Percentiles rank a stretch among this genome's conserved stretches.
These are phyloP conservation scores for Selenia dentaria DNA, from an alignment of 2,888 invertebrate genomes.

Conservation along the genomic window DNA sequence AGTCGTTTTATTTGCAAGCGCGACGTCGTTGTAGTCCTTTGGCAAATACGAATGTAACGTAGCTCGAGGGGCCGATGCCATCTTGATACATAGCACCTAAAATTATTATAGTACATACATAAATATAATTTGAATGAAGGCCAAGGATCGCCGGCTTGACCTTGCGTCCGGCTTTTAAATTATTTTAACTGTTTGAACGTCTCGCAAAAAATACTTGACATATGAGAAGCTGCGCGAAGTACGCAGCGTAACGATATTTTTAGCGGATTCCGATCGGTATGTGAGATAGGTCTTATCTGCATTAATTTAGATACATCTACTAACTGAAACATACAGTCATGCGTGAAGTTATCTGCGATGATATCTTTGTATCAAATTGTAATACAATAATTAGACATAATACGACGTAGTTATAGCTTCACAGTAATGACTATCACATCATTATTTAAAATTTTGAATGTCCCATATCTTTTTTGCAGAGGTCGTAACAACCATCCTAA, in stretches of 20 bases:
- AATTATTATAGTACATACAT: too few relatives aligned
- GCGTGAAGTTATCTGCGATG: conserved; percentile 1
- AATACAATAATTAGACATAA: too few relatives aligned
- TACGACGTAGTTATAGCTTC: too few relatives aligned
- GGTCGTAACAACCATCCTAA: too few relatives aligned
- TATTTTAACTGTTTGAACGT: conserved; percentile 23
- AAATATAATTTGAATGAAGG: conserved; percentile 33
- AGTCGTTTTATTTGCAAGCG: conserved; percentile 52
- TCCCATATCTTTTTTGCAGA: too few relatives aligned
- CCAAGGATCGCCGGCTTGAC: conserved; percentile 35
- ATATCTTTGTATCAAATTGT: not conserved
- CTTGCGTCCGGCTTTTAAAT: conserved; percentile 35
- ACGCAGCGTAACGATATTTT: conserved; percentile 6
- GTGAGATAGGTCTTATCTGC: conserved; percentile 4
- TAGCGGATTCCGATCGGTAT: conserved; percentile 3
- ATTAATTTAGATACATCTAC: conserved; percentile 6
- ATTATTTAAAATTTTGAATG: too few relatives aligned
- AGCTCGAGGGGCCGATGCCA: conserved; percentile 21
- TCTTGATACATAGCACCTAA: conserved; percentile 31
- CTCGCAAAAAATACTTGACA: conserved; percentile 33
- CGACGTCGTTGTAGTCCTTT: conserved; percentile 37
- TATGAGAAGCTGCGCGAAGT: conserved; percentile 1
- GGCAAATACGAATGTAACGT: not conserved
- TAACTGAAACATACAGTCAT: not conserved
- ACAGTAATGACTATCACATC: too few relatives aligned